Evolutionary conservation across 2,888 invertebrate genomes (phyloP).

Genomic region (Cistogaster globosa): DNA sequence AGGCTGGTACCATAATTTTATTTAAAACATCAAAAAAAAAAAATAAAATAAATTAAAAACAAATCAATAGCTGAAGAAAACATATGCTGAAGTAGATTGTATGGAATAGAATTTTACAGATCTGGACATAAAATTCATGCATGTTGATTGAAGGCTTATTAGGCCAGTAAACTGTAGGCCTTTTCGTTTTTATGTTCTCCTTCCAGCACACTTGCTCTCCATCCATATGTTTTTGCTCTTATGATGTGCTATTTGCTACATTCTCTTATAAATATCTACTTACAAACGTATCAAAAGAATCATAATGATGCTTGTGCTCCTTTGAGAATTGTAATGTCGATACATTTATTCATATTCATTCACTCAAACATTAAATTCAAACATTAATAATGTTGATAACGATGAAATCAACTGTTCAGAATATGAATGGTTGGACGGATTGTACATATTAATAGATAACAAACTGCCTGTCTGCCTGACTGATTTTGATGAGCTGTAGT

Average conservation of each 20-base stretch:
- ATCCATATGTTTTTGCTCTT: not conserved
- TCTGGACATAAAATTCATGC: no score
- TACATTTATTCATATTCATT: constrained; percentile 3
- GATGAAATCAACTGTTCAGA: constrained; percentile 19
- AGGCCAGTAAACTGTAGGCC: no score
- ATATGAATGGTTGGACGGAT: constrained; percentile 5
- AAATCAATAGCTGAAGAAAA: no score
- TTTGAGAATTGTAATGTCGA: constrained; percentile 39
- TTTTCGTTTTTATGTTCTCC: no score
- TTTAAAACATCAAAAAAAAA: no score
- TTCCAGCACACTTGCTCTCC: not conserved
- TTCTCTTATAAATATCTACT: not conserved
- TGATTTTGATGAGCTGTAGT: not conserved
- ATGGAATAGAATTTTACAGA: no score
- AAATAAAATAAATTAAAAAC: no score
- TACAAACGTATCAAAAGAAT: no score
- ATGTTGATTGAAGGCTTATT: no score
- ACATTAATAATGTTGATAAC: constrained; percentile 29
- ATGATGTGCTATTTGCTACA: not conserved
- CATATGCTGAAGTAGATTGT: no score
- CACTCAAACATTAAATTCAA: constrained; percentile 5
- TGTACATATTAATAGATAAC: constrained; percentile 14
- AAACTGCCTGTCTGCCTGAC: not conserved
- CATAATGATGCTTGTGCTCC: constrained; percentile 38
- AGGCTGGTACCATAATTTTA: no score